Conservation (phyloP, 2,888 invertebrate genomes). For the Ariolimax columbianus region DNA sequence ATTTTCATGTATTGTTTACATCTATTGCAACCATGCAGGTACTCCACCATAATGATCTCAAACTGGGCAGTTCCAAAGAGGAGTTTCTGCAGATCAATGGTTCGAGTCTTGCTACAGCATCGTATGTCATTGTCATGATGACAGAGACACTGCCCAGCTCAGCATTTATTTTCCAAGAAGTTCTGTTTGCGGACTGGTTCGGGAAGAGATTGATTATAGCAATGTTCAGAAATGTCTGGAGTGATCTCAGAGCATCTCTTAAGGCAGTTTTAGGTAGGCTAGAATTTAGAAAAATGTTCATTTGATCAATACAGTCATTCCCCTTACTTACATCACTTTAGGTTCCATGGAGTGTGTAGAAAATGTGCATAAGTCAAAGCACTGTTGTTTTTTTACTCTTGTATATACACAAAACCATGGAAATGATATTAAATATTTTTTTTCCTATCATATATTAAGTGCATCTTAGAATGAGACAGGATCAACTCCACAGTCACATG, state of each 20-base stretch:
- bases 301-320: not conserved
- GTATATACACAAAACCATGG: no score
- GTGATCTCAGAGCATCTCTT: constrained; percentile 67
- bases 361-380: no score
- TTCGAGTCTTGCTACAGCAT: constrained; percentile 71
- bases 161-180: constrained; percentile 77
- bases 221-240: constrained; percentile 77
- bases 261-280: constrained; percentile 75
- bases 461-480: no score
- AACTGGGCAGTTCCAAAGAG: constrained; percentile 76
- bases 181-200: constrained; percentile 77
- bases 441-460: no score
- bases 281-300: not conserved
- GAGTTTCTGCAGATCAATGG: constrained; percentile 77
- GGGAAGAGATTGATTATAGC: constrained; percentile 76
- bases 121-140: constrained; percentile 73
- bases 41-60: constrained; percentile 73
- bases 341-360: no score
- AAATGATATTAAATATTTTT: no score
- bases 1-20: not conserved
- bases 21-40: constrained; percentile 61
- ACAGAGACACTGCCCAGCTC: constrained; percentile 72
- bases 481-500: no score
- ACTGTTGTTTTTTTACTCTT: no score
- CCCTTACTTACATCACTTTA: no score